Evolutionary conservation across 2,113 vertebrate species (phyloP).

Genomic region (Mixornis gularis): DNA sequence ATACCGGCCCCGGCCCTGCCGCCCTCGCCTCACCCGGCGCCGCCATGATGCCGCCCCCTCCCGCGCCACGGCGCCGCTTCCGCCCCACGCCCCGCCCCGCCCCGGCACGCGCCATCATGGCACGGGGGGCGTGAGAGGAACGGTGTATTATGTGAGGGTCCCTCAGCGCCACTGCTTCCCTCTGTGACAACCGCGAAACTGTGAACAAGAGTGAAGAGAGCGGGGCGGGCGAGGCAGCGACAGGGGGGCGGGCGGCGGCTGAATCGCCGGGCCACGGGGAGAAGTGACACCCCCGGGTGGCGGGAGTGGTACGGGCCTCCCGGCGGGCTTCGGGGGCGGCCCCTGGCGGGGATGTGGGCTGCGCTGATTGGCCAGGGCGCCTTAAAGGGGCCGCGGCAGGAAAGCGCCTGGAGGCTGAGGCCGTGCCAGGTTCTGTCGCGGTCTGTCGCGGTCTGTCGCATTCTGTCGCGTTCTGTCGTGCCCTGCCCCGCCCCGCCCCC

Average conservation of each 20-base stretch:
- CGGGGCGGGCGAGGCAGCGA: fast-evolving
- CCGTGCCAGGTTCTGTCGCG: fast-evolving
- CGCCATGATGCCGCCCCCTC: background rate
- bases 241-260: fast-evolving
- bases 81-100: background rate
- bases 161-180: fast-evolving
- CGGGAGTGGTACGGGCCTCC: background rate
- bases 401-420: fast-evolving
- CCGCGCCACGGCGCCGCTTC: constrained; percentile 20
- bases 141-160: fast-evolving
- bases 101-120: background rate
- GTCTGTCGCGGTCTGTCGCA: too few species aligned
- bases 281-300: fast-evolving
- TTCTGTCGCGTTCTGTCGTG: too few species aligned
- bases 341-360: constrained; percentile 32
- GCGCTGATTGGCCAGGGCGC: constrained; percentile 21
- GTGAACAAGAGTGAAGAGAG: fast-evolving
- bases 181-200: fast-evolving
- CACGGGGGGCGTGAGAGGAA: fast-evolving
- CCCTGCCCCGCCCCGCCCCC: too few species aligned
- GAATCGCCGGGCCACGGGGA: fast-evolving
- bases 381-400: background rate
- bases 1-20: fast-evolving
- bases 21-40: background rate
- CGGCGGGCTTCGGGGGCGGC: background rate